A percentile compares a stretch with the other conserved stretches of the same genome.
Evolutionary conservation across 1,140 invertebrate species (phyloP).

Genomic region (Euura lappo): DNA sequence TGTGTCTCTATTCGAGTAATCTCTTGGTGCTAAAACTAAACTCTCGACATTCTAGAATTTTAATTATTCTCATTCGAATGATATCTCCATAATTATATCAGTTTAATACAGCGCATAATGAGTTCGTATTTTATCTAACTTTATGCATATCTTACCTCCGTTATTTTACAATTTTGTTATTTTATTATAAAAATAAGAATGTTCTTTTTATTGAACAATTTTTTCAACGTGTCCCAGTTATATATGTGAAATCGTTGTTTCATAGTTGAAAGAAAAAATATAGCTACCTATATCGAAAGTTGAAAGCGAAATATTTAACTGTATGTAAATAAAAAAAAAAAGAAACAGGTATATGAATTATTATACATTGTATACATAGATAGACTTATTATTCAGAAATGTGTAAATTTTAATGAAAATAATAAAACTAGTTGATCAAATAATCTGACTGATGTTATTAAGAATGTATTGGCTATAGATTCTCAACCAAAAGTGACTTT

Average conservation of each 20-base stretch:
- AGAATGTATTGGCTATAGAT: no score
- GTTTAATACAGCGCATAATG: not conserved
- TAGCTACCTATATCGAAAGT: not conserved
- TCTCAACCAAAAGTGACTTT: no score
- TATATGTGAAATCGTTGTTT: not conserved
- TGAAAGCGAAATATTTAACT: not conserved
- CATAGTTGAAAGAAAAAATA: not conserved
- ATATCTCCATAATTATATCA: not conserved
- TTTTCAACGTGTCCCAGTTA: not conserved
- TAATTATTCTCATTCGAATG: not conserved
- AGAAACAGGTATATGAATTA: not conserved
- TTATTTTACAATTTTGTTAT: not conserved
- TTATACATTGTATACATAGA: not conserved
- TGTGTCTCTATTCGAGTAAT: no score
- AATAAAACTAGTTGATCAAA: not conserved
- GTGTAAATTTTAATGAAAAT: not conserved
- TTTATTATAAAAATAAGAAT: not conserved
- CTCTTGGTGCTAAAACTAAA: not conserved
- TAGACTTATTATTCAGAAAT: not conserved
- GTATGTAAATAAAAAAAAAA: slow-evolving; percentile 2
- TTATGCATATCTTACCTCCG: not conserved
- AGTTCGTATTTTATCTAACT: not conserved
- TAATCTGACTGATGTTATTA: not conserved
- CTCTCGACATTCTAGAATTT: not conserved
- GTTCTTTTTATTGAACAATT: not conserved